Evolutionary conservation across 2,888 invertebrate species (phyloP).

Genomic region (Thecophora atra): DNA sequence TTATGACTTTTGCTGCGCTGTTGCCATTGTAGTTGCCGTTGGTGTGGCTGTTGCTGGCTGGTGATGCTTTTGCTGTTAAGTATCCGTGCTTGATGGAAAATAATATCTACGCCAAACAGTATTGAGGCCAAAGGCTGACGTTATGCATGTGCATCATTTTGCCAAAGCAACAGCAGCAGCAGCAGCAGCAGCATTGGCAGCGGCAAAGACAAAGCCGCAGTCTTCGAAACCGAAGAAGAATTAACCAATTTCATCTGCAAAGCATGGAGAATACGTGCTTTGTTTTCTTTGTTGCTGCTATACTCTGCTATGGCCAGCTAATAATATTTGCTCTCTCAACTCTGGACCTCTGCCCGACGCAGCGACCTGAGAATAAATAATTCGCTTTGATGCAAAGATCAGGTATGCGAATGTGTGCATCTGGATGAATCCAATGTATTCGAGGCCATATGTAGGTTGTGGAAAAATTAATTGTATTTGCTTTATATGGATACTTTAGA

Average conservation of each 20-base stretch:
- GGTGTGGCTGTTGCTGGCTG: neutral
- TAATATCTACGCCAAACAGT: slow-evolving; percentile 30
- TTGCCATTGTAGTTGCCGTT: neutral
- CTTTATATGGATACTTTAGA: neutral
- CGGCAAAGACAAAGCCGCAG: neutral
- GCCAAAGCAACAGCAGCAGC: neutral
- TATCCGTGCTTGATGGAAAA: slow-evolving; percentile 15
- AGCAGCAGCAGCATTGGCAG: neutral
- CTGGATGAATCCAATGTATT: neutral
- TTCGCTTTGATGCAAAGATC: neutral
- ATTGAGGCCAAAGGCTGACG: slow-evolving; percentile 39
- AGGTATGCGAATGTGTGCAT: neutral
- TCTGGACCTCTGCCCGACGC: slow-evolving; percentile 32
- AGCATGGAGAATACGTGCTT: neutral
- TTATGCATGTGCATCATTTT: slow-evolving; percentile 35
- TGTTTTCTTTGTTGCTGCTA: too few species aligned
- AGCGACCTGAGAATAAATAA: slow-evolving; percentile 13
- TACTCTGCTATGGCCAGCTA: slow-evolving; percentile 19
- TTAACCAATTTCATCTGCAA: neutral
- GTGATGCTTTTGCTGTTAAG: neutral
- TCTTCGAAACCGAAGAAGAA: neutral
- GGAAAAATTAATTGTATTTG: slow-evolving; percentile 22
- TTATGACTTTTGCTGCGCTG: slow-evolving; percentile 14
- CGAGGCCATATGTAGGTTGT: neutral
- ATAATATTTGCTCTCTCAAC: slow-evolving; percentile 40